Conservation (phyloP, 2,113 vertebrate species). For the Columba janthina region DNA sequence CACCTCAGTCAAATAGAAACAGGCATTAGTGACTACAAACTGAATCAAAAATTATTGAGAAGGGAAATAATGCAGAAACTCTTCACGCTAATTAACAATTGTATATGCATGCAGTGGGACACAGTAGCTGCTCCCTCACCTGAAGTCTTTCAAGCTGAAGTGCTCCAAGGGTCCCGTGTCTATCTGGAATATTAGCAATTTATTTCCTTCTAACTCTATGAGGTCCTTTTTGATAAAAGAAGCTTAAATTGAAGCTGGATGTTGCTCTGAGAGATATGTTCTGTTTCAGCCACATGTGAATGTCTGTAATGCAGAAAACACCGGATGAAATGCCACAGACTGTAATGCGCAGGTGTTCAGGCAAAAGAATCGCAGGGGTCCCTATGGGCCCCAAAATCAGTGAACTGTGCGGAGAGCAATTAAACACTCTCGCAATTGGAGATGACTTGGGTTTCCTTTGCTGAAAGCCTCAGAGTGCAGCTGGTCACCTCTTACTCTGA, state of each 20-base stretch:
- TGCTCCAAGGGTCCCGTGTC: neutral
- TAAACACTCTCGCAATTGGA: neutral
- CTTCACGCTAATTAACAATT: neutral
- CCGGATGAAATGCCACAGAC: neutral
- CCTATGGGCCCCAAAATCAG: neutral
- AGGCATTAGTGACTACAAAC: neutral
- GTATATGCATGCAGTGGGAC: neutral
- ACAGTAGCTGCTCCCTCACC: neutral
- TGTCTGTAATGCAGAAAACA: neutral
- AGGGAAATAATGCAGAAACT: neutral
- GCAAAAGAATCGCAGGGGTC: slow-evolving; percentile 3
- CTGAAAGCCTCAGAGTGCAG: slow-evolving; percentile 35
- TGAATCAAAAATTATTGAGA: neutral
- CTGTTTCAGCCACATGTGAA: neutral
- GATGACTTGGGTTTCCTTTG: slow-evolving; percentile 20
- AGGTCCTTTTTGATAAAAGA: neutral
- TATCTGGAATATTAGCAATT: neutral
- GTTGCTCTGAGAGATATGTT: neutral
- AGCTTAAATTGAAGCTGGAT: neutral
- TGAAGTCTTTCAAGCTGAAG: neutral
- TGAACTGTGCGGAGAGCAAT: slow-evolving; percentile 26
- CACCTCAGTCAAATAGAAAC: neutral
- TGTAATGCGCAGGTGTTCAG: slow-evolving; percentile 25
- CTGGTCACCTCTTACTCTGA: neutral
- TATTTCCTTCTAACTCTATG: neutral